Evolutionary conservation across 2,797 vertebrate genomes (phyloP).

Genomic region (Netta rufina): DNA sequence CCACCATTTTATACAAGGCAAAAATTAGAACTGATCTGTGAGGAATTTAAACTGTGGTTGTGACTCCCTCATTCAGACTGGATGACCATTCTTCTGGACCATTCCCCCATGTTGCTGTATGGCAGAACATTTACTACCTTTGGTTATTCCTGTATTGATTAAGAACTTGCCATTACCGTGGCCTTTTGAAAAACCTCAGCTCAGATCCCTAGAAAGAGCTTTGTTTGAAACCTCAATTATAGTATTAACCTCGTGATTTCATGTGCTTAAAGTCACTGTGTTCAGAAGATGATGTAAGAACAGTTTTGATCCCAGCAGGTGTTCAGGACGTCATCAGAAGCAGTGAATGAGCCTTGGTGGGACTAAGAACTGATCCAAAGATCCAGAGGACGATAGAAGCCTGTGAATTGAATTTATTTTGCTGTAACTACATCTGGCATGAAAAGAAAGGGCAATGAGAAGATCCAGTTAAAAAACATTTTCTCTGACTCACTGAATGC

Average conservation of each 20-base stretch:
- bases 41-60: not conserved
- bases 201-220: not conserved
- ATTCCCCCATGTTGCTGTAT: not conserved
- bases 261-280: not conserved
- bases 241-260: constrained; percentile 10
- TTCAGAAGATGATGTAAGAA: not conserved
- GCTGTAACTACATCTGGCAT: constrained; percentile 11
- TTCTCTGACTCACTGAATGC: constrained; percentile 28
- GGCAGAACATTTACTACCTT: not conserved
- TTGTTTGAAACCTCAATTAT: not conserved
- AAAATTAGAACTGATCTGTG: not conserved
- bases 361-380: constrained; percentile 1
- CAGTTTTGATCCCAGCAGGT: not conserved
- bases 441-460: constrained; percentile 34
- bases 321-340: not conserved
- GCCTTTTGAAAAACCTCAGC: not conserved
- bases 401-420: constrained; percentile 8
- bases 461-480: not conserved
- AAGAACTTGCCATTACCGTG: not conserved
- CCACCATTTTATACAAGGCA: not conserved
- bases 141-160: not conserved
- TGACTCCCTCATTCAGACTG: not conserved
- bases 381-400: not conserved
- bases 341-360: not conserved
- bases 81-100: not conserved